These are phyloP conservation scores for Trematocara zebra DNA, from an alignment of 2,113 vertebrate genomes.

Conservation along the genomic window DNA sequence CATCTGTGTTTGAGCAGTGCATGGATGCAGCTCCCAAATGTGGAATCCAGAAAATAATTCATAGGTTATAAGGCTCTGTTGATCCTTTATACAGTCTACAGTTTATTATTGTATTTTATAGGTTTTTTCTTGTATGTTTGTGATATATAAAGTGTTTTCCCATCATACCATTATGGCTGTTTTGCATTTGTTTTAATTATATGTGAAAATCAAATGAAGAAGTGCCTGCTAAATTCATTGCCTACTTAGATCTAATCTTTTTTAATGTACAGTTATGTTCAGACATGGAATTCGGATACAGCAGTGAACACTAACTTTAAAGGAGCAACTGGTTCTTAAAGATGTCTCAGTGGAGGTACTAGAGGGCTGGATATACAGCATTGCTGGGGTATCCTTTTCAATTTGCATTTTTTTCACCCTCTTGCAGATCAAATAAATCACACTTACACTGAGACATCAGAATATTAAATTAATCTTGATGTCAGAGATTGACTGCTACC, in stretches of 20 bases:
- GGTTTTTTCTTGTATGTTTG: neutral
- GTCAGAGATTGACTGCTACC: neutral
- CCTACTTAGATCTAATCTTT: neutral
- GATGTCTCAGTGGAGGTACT: neutral
- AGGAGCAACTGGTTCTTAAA: neutral
- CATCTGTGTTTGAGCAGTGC: neutral
- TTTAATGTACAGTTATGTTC: neutral
- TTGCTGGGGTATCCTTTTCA: neutral
- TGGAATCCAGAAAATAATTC: neutral
- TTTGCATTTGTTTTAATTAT: neutral
- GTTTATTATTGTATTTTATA: neutral
- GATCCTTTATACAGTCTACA: neutral
- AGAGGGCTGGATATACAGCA: neutral
- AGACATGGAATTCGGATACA: neutral
- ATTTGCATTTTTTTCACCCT: neutral
- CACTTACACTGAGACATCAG: neutral
- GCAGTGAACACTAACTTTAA: neutral
- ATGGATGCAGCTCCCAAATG: neutral
- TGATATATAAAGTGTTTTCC: neutral
- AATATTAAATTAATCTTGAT: constrained; percentile 2
- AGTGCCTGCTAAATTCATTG: neutral
- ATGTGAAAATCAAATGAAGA: neutral
- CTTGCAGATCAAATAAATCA: neutral
- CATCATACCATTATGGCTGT: too few species aligned
- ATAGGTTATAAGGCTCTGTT: neutral